These are phyloP conservation scores for Bicyclus anynana DNA, from an alignment of 1,140 invertebrate species.

Conservation along the genomic window DNA sequence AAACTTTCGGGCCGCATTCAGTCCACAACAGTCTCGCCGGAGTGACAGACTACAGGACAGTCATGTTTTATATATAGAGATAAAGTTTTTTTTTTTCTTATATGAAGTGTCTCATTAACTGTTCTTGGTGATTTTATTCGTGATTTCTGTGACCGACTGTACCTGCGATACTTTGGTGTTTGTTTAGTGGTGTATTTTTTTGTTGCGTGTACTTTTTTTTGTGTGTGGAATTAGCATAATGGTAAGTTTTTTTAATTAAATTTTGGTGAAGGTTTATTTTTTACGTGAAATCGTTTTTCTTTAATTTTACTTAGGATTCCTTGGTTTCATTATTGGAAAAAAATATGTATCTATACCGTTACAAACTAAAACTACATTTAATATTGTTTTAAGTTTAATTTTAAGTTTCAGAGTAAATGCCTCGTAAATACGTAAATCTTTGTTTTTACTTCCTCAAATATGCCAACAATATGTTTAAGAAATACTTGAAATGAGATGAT, in stretches of 20 bases:
- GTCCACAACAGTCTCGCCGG: slow-evolving; percentile 61
- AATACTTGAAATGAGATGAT: too few relatives aligned
- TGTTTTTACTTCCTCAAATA: too few relatives aligned
- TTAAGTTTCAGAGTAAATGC: too few relatives aligned
- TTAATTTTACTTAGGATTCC: too few relatives aligned
- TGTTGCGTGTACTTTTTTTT: slow-evolving; percentile 18
- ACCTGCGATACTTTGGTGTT: slow-evolving; percentile 38
- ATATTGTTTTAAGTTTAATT: too few relatives aligned
- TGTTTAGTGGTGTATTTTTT: slow-evolving; percentile 39
- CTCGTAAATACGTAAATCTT: too few relatives aligned
- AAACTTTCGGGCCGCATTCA: slow-evolving; percentile 58
- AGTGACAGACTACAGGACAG: slow-evolving; percentile 60
- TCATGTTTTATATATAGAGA: slow-evolving; percentile 42
- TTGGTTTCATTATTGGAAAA: too few relatives aligned
- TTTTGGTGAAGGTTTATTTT: not conserved
- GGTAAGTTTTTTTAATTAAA: slow-evolving; percentile 35
- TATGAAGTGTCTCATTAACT: slow-evolving; percentile 27
- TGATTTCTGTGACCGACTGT: slow-evolving; percentile 44
- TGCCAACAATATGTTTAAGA: too few relatives aligned
- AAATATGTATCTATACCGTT: too few relatives aligned
- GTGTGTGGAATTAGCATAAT: slow-evolving; percentile 36
- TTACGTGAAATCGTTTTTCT: not conserved
- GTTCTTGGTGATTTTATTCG: slow-evolving; percentile 32
- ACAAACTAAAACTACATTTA: too few relatives aligned
- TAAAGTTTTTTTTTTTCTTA: slow-evolving; percentile 16